Base-by-base conservation (phyloP, 1,140 invertebrate genomes). In the Coelopa frigida region DNA sequence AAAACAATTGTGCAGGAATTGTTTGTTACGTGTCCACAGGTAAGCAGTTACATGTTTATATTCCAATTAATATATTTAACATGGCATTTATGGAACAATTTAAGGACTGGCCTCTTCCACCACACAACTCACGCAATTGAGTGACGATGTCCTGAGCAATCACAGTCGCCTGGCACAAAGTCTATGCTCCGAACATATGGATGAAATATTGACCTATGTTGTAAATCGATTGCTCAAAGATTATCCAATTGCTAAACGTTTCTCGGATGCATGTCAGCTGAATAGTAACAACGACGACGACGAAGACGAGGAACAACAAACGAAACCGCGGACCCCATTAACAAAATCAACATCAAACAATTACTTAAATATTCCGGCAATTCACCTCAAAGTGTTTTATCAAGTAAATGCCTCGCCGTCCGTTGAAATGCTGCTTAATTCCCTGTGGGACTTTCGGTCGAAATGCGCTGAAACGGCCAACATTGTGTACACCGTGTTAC, bases 1-100 rank as follows among this genome's bases (percentile, higher is more conserved):
- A 91, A 58, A 89, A 87, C 68, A 87, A 85, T 54, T 85, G 89
- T 47, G 82, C 86, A 11, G 85, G 85, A 3, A 81, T 89, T 56
- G 83, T 91, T 18, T 89, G 86, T 62, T 83, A 87, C 58, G 77
- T 88, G 31, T 83, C 83, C 32, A 82, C 80, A 52, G 79, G 82
- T 53, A 47, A 44, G 26, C 3, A 32, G 5, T 32, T 31, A 18
- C 14, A 44, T 44, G 12, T 46, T 18, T 49, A 3, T 46, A 23
- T 39, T 39, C 20, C 5, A 26, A 44, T 29, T n/a, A 31, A 48
- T 36, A 38, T 38, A 14, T 52, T 49, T 53, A 23, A n/a, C n/a
- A n/a, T n/a, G n/a, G n/a, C n/a, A 50, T 50, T 44, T 37, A 33
- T 12, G 22, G 14, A 42, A 42, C 26, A 3, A 27, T 0, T 35